Base-by-base conservation (phyloP, 2,113 vertebrate species). In the Centropristis striata region DNA sequence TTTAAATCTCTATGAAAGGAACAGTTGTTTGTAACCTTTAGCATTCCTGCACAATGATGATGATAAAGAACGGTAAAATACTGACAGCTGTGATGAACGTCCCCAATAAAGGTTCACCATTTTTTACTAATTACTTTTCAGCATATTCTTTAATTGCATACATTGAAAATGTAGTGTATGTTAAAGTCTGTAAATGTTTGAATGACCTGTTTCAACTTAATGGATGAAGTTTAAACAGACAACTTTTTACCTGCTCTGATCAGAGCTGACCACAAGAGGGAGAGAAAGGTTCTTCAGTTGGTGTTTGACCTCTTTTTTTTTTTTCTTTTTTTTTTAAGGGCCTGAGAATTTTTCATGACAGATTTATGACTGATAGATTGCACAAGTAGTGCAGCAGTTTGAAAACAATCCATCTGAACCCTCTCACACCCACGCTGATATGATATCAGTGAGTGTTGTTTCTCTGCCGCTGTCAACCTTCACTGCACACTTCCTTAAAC, bases 211-310 rank as follows among this genome's bases (percentile, higher is more conserved):
- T 70, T 70, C 1, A 46, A 36, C 13, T n/a, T n/a, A n/a, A 36
- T 8, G 2, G 20, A 21, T 47, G 12, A 47, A 37, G 7, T 2
- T 5, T 1, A 20, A 41, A 25, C 16, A 23, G 28, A 39, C 5
- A 9, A 4, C 1, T 3, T 28, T 25, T 15, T 0, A 16, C 36
- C 28, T 59, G 41, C 46, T 53, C 1, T 59, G 28, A 28, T 2
- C 9, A 39, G 3, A 61, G 0, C 0, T 55, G 70, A 46, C 78
- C 78, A 70, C 28, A 8, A 49, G 50, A 64, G 72, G 72, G 51
- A 41, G 49, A 58, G 10, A 54, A 4, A 27, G 2, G 8, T 18
- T 2, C 0, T 5, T 46, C 20, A 25, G 1, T 6, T 20, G 0
- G 2, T 42, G 44, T 18, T 15, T 16, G 12, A 28, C 53, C 32